Conservation (phyloP, 1,140 invertebrate genomes). For the Lanistes nyassanus region DNA sequence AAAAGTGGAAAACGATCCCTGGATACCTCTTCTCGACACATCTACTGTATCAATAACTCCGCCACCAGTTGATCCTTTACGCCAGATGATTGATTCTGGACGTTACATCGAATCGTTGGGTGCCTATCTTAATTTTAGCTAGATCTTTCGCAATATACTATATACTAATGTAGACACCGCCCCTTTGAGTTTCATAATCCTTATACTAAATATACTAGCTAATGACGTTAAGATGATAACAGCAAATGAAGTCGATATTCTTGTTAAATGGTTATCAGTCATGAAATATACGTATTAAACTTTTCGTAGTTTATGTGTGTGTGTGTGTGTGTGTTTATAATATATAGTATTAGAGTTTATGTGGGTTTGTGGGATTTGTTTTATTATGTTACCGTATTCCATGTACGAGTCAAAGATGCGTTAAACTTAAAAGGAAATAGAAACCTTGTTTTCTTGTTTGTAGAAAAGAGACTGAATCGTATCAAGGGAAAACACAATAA, state of each 20-base stretch:
- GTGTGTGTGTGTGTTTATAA: neutral
- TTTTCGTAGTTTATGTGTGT: neutral
- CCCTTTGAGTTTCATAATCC: too few relatives aligned
- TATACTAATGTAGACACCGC: too few relatives aligned
- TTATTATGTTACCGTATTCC: neutral
- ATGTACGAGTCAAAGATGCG: neutral
- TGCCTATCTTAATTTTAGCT: too few relatives aligned
- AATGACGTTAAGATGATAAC: too few relatives aligned
- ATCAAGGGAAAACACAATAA: constrained; percentile 8
- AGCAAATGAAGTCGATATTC: too few relatives aligned
- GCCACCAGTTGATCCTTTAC: constrained; percentile 14
- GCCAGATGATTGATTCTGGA: constrained; percentile 19
- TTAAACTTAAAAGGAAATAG: neutral
- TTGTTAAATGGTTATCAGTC: too few relatives aligned
- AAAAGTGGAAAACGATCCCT: constrained; percentile 22
- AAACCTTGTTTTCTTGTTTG: neutral
- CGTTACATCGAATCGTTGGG: constrained; percentile 24
- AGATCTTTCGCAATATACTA: too few relatives aligned
- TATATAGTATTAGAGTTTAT: neutral
- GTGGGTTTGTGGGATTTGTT: neutral
- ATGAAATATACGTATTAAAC: neutral
- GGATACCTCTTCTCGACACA: constrained; percentile 8
- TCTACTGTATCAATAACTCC: neutral
- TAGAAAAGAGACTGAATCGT: constrained; percentile 17
- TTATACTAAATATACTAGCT: too few relatives aligned